These are phyloP conservation scores for Ceyx cyanopectus DNA, from an alignment of 2,113 vertebrate genomes.

Conservation along the genomic window DNA sequence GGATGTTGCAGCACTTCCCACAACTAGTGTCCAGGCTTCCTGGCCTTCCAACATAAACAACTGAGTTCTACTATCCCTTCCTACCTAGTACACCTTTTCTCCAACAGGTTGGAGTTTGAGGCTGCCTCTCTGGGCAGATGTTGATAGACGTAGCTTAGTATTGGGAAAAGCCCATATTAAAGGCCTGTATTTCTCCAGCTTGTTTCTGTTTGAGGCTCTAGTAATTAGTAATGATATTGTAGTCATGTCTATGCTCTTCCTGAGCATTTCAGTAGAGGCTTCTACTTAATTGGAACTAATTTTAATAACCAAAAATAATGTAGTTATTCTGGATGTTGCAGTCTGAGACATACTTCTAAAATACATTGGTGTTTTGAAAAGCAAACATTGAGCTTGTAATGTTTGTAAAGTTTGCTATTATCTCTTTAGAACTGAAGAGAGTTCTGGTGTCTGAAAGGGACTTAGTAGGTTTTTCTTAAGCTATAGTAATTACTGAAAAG, in stretches of 20 bases:
- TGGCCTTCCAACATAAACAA: neutral
- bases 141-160: neutral
- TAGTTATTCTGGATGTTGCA: neutral
- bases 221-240: neutral
- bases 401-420: neutral
- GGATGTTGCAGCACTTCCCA: fast-evolving
- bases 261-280: neutral
- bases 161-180: neutral
- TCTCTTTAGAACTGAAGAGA: neutral
- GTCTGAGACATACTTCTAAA: neutral
- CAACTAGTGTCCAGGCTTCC: neutral
- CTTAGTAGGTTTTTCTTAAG: neutral
- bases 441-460: neutral
- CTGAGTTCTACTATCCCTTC: neutral
- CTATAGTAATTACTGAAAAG: neutral
- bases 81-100: no score
- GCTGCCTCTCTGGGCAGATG: fast-evolving
- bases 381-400: neutral
- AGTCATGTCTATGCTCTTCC: neutral
- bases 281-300: neutral
- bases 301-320: neutral
- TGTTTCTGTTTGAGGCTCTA: neutral
- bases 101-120: fast-evolving
- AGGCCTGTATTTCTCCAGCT: neutral
- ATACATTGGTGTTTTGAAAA: neutral